phyloP scores from a whole-genome alignment of 2,888 invertebrate genomes.

The Lithophane semibrunnea region DNA sequence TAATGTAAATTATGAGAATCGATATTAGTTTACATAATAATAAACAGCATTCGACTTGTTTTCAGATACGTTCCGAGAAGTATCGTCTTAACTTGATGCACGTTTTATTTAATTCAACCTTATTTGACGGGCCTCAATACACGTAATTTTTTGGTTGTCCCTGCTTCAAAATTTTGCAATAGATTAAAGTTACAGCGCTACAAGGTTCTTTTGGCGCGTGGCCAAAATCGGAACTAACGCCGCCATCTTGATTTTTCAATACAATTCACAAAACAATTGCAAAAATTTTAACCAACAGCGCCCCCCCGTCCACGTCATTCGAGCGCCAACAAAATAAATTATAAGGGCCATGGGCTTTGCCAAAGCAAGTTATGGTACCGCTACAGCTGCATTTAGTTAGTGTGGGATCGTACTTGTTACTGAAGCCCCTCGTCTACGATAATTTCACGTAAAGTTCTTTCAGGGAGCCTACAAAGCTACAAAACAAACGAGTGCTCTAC shows the following conservation, averaged over 20 bases:
- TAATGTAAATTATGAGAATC: background rate
- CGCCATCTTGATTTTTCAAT: background rate
- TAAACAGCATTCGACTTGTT: background rate
- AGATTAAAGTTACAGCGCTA: background rate
- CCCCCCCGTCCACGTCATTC: background rate
- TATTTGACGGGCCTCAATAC: too few relatives aligned
- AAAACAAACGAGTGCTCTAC: background rate
- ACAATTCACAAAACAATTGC: background rate
- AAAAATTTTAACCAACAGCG: background rate
- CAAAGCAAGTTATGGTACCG: background rate
- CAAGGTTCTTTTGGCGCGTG: background rate
- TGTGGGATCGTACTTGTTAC: too few relatives aligned
- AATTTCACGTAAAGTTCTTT: background rate
- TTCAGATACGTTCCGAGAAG: background rate
- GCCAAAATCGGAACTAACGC: background rate
- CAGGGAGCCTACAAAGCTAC: background rate
- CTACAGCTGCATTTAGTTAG: background rate
- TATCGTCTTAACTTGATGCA: background rate
- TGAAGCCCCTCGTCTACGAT: background rate
- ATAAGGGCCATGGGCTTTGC: background rate
- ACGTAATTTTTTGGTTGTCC: too few relatives aligned
- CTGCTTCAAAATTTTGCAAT: too few relatives aligned
- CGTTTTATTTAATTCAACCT: background rate
- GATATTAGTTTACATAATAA: constrained; percentile 24
- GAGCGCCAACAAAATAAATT: background rate